These are phyloP conservation scores for Caloenas nicobarica DNA, from an alignment of 2,113 vertebrate genomes.

Conservation along the genomic window DNA sequence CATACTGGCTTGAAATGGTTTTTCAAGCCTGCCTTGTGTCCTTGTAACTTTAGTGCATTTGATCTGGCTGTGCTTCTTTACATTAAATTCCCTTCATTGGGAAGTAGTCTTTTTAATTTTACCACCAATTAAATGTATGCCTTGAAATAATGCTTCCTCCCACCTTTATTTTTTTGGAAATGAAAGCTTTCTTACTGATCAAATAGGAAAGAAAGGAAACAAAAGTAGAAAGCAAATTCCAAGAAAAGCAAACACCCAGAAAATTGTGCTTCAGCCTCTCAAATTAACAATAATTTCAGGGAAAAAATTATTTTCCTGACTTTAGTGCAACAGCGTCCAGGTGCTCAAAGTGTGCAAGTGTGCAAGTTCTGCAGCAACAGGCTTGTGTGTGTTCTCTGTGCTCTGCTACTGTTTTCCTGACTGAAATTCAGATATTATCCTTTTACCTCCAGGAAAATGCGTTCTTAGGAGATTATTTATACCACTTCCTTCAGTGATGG, in stretches of 20 bases:
- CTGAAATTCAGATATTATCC: not conserved
- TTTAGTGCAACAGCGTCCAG: not conserved
- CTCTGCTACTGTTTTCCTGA: not conserved
- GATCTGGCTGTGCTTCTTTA: not conserved
- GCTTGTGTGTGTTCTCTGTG: not conserved
- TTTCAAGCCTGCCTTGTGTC: not conserved
- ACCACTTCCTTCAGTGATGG: not conserved
- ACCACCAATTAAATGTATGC: not conserved
- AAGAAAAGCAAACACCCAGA: not conserved
- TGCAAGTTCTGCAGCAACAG: not conserved
- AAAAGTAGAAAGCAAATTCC: not conserved
- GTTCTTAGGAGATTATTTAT: not conserved
- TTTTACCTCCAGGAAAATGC: not conserved
- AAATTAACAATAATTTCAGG: not conserved
- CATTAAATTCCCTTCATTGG: not conserved
- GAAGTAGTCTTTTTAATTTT: not conserved
- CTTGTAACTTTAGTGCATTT: not conserved
- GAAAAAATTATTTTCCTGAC: not conserved
- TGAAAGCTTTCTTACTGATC: not conserved
- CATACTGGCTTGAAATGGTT: not conserved
- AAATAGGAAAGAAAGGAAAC: not conserved
- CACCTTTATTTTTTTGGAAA: not conserved
- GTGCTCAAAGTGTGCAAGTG: not conserved
- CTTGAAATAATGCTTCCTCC: not conserved
- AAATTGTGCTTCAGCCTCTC: not conserved